phyloP scores from a whole-genome alignment of 2,888 invertebrate species.

The Laspeyria flexula region DNA sequence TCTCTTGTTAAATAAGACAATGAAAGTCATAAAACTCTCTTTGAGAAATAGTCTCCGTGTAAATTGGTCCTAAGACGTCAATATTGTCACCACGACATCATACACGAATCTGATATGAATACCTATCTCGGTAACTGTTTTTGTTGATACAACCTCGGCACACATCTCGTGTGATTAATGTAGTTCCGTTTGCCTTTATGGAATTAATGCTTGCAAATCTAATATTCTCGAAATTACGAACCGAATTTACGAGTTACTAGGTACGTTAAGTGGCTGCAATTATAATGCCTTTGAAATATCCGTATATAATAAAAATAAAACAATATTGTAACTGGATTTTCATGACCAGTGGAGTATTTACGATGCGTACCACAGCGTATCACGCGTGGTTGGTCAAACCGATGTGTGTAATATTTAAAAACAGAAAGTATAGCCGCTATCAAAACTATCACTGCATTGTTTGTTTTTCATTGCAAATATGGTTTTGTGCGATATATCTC shows the following conservation, averaged over 20 bases:
- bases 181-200: no score
- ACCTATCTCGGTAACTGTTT: neutral
- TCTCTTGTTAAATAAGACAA: neutral
- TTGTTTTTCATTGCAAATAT: neutral
- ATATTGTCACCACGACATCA: neutral
- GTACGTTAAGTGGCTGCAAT: neutral
- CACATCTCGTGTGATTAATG: neutral
- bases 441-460: neutral
- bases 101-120: neutral
- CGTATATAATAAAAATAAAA: neutral
- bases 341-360: neutral
- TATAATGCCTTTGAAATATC: neutral
- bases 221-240: neutral
- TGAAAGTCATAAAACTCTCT: neutral
- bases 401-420: neutral
- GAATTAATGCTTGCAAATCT: neutral
- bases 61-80: neutral
- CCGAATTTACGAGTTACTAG: neutral
- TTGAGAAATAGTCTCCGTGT: neutral
- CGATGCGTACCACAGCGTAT: conserved; percentile 3
- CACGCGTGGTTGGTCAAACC: conserved; percentile 6
- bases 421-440: neutral
- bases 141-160: neutral
- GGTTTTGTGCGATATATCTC: neutral
- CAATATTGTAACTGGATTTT: neutral